Conservation (phyloP, 1,140 invertebrate species). For the Heliconius himera region DNA sequence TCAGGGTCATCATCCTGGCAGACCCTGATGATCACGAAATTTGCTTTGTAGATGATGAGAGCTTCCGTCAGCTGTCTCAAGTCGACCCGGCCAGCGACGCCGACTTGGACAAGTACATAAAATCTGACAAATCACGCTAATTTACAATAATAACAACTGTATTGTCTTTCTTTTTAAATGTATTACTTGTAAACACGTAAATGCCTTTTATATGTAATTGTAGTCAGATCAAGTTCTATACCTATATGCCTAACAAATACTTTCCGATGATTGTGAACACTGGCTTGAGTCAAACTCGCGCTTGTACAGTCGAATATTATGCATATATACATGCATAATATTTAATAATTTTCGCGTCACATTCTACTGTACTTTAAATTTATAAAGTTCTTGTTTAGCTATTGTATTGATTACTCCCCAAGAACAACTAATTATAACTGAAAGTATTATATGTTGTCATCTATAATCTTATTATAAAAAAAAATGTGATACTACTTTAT, state of each 20-base stretch:
- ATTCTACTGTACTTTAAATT: no score
- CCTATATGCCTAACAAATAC: background rate
- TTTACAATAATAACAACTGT: background rate
- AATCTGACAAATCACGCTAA: conserved; percentile 84
- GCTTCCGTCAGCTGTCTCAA: conserved; percentile 93
- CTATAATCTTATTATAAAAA: background rate
- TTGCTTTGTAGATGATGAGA: conserved; percentile 98
- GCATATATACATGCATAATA: no score
- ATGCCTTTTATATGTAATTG: background rate
- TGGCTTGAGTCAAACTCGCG: no score
- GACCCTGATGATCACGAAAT: conserved; percentile 99
- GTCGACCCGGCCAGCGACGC: conserved; percentile 92
- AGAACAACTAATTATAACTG: background rate
- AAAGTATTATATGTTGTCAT: background rate
- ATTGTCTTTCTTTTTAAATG: background rate
- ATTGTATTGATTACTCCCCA: no score
- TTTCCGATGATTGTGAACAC: no score
- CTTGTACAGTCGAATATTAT: no score
- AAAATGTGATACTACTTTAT: background rate
- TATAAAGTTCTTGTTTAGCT: no score
- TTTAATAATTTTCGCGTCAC: no score
- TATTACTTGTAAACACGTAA: background rate
- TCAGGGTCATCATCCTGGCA: conserved; percentile 96
- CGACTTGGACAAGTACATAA: conserved; percentile 90
- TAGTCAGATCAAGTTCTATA: background rate